These are phyloP conservation scores for Sarcophaga carnaria DNA, from an alignment of 2,888 invertebrate genomes.

Conservation along the genomic window DNA sequence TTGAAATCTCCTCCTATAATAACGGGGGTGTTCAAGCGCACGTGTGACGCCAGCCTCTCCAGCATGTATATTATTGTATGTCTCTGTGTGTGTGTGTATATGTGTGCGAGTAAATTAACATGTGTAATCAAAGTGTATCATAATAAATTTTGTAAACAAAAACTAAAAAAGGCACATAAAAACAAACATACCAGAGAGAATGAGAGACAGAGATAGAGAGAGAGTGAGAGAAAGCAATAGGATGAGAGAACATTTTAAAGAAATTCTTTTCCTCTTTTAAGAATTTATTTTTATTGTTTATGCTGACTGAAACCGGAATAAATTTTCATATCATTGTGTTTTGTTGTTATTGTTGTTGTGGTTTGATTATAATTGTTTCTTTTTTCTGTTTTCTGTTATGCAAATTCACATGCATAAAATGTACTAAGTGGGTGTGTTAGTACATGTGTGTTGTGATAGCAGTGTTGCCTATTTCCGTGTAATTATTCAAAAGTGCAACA, in stretches of 20 bases:
- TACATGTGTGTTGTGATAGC: background rate
- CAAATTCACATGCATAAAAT: background rate
- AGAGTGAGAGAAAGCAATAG: background rate
- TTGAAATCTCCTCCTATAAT: no score
- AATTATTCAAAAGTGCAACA: no score
- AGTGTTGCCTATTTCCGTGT: background rate
- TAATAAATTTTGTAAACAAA: constrained; percentile 63
- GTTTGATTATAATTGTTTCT: background rate
- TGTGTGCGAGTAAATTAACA: constrained; percentile 1
- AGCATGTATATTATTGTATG: background rate
- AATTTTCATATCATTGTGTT: constrained; percentile 54
- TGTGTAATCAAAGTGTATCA: constrained; percentile 66
- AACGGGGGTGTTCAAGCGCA: no score
- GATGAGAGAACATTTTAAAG: constrained; percentile 10
- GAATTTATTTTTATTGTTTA: background rate
- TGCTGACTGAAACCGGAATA: constrained; percentile 54
- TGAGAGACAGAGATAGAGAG: constrained; percentile 5
- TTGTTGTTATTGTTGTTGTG: background rate
- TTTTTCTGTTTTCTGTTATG: background rate
- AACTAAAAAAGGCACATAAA: constrained; percentile 31
- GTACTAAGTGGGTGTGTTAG: background rate
- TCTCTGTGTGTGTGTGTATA: background rate
- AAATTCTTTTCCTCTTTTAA: constrained; percentile 40
- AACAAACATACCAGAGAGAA: background rate
- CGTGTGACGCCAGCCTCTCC: no score